phyloP scores from a whole-genome alignment of 2,888 invertebrate genomes.

The Deroplatys truncata region DNA sequence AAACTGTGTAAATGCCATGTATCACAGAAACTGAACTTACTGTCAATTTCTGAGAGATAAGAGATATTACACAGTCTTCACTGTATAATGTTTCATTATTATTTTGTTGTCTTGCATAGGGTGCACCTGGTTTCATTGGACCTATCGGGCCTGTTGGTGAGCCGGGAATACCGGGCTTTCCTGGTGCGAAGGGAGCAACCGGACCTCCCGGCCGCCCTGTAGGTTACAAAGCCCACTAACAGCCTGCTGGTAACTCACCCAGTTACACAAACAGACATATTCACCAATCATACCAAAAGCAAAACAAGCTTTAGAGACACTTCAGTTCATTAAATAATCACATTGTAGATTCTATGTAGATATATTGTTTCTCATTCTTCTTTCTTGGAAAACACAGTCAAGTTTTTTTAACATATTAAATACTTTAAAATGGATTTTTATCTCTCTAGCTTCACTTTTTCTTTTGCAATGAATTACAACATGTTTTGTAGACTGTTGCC shows the following conservation, averaged over 20 bases:
- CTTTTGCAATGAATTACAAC: no score
- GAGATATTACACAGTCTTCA: neutral
- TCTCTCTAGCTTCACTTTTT: no score
- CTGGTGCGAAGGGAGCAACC: conserved; percentile 46
- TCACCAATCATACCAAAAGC: neutral
- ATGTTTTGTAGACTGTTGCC: no score
- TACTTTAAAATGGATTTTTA: no score
- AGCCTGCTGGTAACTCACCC: conserved; percentile 17
- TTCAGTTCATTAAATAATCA: neutral
- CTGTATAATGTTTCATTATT: neutral
- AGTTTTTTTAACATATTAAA: no score
- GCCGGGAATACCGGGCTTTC: conserved; percentile 44
- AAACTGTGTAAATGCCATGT: no score
- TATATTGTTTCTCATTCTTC: neutral
- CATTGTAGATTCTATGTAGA: neutral
- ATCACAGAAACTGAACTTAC: neutral
- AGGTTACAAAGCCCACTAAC: conserved; percentile 29
- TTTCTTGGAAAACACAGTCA: no score
- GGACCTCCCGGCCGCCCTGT: conserved; percentile 44
- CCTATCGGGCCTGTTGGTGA: conserved; percentile 44
- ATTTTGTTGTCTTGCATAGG: conserved; percentile 36
- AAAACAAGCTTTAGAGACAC: neutral
- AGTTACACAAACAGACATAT: neutral
- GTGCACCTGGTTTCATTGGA: conserved; percentile 49
- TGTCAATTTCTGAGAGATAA: neutral